These are phyloP conservation scores for Nyctereutes procyonoides DNA, from an alignment of 2,113 vertebrate genomes.

Conservation along the genomic window DNA sequence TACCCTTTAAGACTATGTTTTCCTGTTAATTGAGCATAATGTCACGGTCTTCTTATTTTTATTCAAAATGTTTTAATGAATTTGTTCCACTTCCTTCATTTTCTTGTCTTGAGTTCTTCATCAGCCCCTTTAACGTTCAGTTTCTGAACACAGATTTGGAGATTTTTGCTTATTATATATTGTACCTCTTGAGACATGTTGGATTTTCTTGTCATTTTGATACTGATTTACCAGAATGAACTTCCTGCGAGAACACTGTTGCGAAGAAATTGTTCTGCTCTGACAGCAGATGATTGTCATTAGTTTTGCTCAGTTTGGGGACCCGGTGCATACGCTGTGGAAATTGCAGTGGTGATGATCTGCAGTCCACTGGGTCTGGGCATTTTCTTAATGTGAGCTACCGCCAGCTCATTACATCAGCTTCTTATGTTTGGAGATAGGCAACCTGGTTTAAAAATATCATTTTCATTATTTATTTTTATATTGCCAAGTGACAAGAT, in stretches of 20 bases:
- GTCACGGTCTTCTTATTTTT: slow-evolving; percentile 42
- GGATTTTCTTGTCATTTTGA: slow-evolving; percentile 86
- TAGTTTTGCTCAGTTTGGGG: slow-evolving; percentile 63
- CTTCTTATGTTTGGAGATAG: neutral
- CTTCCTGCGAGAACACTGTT: slow-evolving; percentile 70
- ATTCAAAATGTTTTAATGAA: slow-evolving; percentile 62
- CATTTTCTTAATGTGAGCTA: slow-evolving; percentile 24
- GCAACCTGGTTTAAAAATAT: slow-evolving; percentile 24
- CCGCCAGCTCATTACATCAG: neutral
- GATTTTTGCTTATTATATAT: slow-evolving; percentile 74
- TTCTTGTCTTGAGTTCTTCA: slow-evolving; percentile 66
- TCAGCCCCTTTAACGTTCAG: slow-evolving; percentile 69
- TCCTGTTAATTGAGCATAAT: slow-evolving; percentile 53
- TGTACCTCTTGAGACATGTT: slow-evolving; percentile 75
- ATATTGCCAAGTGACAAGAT: neutral
- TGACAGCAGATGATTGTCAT: slow-evolving; percentile 62
- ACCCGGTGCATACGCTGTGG: neutral
- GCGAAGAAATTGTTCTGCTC: neutral
- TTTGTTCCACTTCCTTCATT: slow-evolving; percentile 67
- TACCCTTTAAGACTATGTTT: slow-evolving; percentile 36
- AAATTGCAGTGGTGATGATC: neutral
- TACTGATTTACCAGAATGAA: slow-evolving; percentile 86
- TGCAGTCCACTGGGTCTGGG: neutral
- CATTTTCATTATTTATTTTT: neutral
- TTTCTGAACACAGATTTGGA: slow-evolving; percentile 67